These are phyloP conservation scores for Drosophila pullipes DNA, from an alignment of 2,888 invertebrate genomes.

Conservation along the genomic window DNA sequence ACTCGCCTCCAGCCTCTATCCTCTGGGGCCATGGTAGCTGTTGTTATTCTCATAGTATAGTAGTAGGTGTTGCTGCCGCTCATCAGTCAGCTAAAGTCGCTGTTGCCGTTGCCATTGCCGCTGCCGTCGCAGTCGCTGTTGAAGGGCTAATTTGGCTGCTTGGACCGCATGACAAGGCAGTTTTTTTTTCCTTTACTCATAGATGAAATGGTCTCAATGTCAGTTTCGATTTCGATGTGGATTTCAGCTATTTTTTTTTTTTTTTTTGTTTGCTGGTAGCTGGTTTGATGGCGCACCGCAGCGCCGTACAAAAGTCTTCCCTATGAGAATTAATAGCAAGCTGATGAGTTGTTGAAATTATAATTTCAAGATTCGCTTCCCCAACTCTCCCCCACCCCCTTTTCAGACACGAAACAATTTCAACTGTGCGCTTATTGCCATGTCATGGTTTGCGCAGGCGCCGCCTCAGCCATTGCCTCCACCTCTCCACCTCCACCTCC, in stretches of 20 bases:
- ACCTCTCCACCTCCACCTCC: not conserved
- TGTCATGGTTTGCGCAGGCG: constrained; percentile 63
- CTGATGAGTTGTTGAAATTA: constrained; percentile 82
- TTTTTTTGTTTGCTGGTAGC: constrained; percentile 19
- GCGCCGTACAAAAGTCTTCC: constrained; percentile 57
- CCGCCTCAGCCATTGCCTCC: constrained; percentile 42
- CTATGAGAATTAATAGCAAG: constrained; percentile 74
- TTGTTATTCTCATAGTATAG: constrained; percentile 59
- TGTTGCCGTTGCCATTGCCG: not conserved
- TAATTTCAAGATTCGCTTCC: constrained; percentile 44
- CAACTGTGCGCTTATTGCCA: constrained; percentile 34
- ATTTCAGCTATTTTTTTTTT: constrained; percentile 23
- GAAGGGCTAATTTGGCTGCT: constrained; percentile 44
- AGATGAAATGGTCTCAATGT: constrained; percentile 31
- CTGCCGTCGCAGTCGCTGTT: not conserved
- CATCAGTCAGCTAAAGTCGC: constrained; percentile 31
- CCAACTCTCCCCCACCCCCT: not conserved
- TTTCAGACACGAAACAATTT: constrained; percentile 1
- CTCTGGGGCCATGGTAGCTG: constrained; percentile 23
- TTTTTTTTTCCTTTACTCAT: constrained; percentile 13
- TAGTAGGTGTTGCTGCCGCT: constrained; percentile 73
- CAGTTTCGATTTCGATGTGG: constrained; percentile 53
- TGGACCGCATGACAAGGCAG: constrained; percentile 52
- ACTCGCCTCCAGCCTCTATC: not conserved
- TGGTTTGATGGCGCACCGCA: constrained; percentile 60